Base-by-base conservation (phyloP, 2,113 vertebrate species). In the Sander vitreus region DNA sequence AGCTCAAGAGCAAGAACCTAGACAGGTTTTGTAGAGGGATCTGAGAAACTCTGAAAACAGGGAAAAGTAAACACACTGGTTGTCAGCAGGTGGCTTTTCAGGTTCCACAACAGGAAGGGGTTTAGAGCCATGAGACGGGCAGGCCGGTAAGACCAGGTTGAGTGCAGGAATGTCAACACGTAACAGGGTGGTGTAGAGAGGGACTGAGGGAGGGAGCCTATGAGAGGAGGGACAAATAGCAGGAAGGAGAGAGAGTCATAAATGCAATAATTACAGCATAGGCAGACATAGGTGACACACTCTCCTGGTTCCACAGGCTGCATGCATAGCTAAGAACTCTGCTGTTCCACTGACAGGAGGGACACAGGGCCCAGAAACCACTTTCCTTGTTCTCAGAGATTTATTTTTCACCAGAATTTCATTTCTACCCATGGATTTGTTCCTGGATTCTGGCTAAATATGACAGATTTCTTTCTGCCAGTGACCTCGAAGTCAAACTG, bases 401-500 rank as follows among this genome's bases (percentile, higher is more conserved):
- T 81, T 9, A 63, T 33, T 74, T 47, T 43, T 77, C 21, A 59
- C 4, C 3, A 15, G 19, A 53, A 62, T 66, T 39, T 27, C 1
- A 7, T 76, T 89, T 68, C 33, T 2, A 66, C 60, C 15, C 66
- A 93, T 91, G 91, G 91, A 89, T 89, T 81, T 93, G 64, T 73
- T 93, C 21, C 80, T 90, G 76, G 92, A 93, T 85, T 91, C 64
- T 53, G 92, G 90, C 30, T 92, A 87, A 85, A 45, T 51, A 33
- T 68, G 53, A 72, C 54, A 53, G 64, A 25, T 80, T 72, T 71
- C 30, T 76, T 70, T 43, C 23, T 63, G 4, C 53, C 12, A 27
- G 4, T 76, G 69, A 66, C 12, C 18, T 68, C n/a, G 5, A 67
- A 68, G 54, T 58, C 23, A 55, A 77, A 43, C 6, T 4, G 25